A percentile compares a stretch with the other conserved stretches of the same genome.
These are phyloP conservation scores for Pollachius pollachius DNA, from an alignment of 2,113 vertebrate species.

Conservation along the genomic window DNA sequence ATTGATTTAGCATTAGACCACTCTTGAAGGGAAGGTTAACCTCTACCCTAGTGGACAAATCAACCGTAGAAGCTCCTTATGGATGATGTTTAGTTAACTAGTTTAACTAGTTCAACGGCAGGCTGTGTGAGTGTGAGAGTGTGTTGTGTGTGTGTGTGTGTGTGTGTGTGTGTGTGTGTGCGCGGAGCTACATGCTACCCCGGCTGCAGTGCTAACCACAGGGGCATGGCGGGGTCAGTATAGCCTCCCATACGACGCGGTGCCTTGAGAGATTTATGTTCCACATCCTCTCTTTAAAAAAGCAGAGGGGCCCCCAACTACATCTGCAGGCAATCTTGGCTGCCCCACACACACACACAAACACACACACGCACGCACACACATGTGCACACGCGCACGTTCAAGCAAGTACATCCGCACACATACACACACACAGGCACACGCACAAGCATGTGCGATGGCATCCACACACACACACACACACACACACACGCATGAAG, in stretches of 20 bases:
- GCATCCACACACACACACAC: neutral
- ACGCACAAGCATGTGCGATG: neutral
- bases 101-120: no score
- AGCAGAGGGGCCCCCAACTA: constrained; percentile 53
- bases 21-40: no score
- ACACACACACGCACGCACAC: neutral
- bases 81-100: no score
- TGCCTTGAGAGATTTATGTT: constrained; percentile 61
- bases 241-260: constrained; percentile 45
- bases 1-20: no score
- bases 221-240: constrained; percentile 29
- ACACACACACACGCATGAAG: neutral
- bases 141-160: neutral
- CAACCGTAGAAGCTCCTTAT: no score
- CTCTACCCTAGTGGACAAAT: no score
- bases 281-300: constrained; percentile 60
- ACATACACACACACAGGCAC: neutral
- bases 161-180: neutral
- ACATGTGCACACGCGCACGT: neutral
- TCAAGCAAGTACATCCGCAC: neutral
- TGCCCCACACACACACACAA: constrained; percentile 1
- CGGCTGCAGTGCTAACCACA: neutral
- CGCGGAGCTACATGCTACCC: neutral
- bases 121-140: no score
- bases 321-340: constrained; percentile 65